Percentiles rank a stretch among this genome's conserved stretches.
Conservation (phyloP, 2,113 vertebrate genomes). For the Laterallus jamaicensis region DNA sequence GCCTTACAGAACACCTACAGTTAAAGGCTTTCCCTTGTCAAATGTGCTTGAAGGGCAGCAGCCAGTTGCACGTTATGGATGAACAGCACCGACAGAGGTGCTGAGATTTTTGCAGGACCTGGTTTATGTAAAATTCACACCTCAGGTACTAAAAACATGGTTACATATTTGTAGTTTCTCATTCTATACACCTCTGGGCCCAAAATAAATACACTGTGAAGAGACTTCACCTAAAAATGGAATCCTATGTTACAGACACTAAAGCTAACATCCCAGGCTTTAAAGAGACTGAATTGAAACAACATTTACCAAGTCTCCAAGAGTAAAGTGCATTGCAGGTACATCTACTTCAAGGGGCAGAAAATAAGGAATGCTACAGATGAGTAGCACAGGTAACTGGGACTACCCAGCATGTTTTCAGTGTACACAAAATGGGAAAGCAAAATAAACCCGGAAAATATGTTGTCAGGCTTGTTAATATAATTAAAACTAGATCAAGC, state of each 20-base stretch:
- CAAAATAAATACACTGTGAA: conserved; percentile 66
- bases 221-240: conserved; percentile 62
- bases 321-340: conserved; percentile 80
- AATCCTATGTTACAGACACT: conserved; percentile 53
- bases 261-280: conserved; percentile 57
- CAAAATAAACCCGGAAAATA: background rate
- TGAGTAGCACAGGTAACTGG: background rate
- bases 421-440: conserved; percentile 10
- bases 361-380: conserved; percentile 47
- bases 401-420: conserved; percentile 42
- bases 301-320: conserved; percentile 75
- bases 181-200: conserved; percentile 22
- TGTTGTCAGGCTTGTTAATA: background rate
- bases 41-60: background rate
- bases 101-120: conserved; percentile 66
- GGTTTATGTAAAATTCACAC: conserved; percentile 59
- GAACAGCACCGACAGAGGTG: background rate
- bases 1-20: conserved; percentile 32
- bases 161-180: conserved; percentile 39
- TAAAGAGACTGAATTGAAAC: conserved; percentile 72
- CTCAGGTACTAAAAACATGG: conserved; percentile 31
- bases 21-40: conserved; percentile 38
- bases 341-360: conserved; percentile 61
- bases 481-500: background rate
- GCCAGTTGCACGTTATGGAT: background rate